phyloP scores from a whole-genome alignment of 2,888 invertebrate genomes.

The Caenorhabditis imperialis region DNA sequence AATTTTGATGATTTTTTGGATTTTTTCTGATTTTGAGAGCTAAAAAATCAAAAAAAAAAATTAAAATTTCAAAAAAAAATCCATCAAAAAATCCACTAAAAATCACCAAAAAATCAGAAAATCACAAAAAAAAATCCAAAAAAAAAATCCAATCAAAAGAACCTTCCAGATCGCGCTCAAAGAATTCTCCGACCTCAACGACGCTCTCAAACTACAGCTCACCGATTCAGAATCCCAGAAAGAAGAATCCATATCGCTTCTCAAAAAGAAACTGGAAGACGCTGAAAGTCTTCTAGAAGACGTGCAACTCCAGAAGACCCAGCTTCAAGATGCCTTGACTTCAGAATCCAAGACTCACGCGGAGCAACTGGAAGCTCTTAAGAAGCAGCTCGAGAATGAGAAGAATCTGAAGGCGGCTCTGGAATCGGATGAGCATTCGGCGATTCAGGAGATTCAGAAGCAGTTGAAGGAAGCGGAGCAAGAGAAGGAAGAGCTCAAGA shows the following conservation, averaged over 20 bases:
- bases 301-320: conserved; percentile 1
- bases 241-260: conserved; percentile 9
- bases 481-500: conserved; percentile 13
- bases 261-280: conserved; percentile 28
- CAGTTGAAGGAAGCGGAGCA: conserved; percentile 39
- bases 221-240: conserved; percentile 12
- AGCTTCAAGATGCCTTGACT: conserved; percentile 13
- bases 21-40: no score
- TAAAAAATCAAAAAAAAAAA: no score
- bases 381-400: conserved; percentile 27
- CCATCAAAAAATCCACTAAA: no score
- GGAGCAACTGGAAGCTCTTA: conserved; percentile 12
- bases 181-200: conserved; percentile 18
- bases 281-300: conserved; percentile 9
- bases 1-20: no score
- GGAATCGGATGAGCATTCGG: conserved; percentile 28
- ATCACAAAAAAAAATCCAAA: conserved; percentile 30
- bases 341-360: no score
- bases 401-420: conserved; percentile 22
- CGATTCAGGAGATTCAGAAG: conserved; percentile 24
- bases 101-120: no score
- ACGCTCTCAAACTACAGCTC: conserved; percentile 21
- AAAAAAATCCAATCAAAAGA: conserved; percentile 7
- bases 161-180: conserved; percentile 31
- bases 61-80: no score